These are phyloP conservation scores for Sebastes miniatus DNA, from an alignment of 2,797 vertebrate genomes.

Conservation along the genomic window DNA sequence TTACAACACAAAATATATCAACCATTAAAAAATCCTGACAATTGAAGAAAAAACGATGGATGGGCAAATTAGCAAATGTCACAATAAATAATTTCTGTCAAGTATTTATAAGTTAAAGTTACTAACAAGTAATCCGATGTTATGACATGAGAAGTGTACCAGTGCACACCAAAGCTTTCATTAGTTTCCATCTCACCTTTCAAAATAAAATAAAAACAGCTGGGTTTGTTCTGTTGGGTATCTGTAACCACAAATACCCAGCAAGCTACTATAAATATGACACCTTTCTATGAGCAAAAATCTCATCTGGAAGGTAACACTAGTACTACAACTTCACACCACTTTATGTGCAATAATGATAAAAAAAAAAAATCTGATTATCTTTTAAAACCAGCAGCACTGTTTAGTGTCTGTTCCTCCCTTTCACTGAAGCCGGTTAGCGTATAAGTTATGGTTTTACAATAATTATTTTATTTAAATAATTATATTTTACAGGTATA, in stretches of 20 bases:
- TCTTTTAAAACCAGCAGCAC: constrained; percentile 69
- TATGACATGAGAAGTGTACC: constrained; percentile 52
- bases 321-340: constrained; percentile 67
- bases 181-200: constrained; percentile 48
- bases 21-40: constrained; percentile 64
- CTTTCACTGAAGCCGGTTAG: constrained; percentile 53
- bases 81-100: constrained; percentile 71
- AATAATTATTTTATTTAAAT: constrained; percentile 63
- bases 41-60: constrained; percentile 55
- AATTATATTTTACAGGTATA: constrained; percentile 68
- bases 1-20: constrained; percentile 73
- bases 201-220: constrained; percentile 38
- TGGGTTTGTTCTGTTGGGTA: constrained; percentile 45
- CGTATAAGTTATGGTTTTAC: constrained; percentile 61
- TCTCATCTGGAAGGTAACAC: constrained; percentile 46
- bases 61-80: constrained; percentile 60
- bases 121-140: constrained; percentile 51
- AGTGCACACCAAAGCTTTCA: constrained; percentile 51
- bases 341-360: constrained; percentile 58
- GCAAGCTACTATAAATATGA: constrained; percentile 55
- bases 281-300: constrained; percentile 48
- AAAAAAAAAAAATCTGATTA: constrained; percentile 63
- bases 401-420: constrained; percentile 51
- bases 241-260: constrained; percentile 39
- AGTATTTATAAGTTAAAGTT: constrained; percentile 63